Evolutionary conservation across 2,797 vertebrate species (phyloP), one percentile per base, ranked within the genome.

Genomic region (Sphaeramia orbicularis): DNA sequence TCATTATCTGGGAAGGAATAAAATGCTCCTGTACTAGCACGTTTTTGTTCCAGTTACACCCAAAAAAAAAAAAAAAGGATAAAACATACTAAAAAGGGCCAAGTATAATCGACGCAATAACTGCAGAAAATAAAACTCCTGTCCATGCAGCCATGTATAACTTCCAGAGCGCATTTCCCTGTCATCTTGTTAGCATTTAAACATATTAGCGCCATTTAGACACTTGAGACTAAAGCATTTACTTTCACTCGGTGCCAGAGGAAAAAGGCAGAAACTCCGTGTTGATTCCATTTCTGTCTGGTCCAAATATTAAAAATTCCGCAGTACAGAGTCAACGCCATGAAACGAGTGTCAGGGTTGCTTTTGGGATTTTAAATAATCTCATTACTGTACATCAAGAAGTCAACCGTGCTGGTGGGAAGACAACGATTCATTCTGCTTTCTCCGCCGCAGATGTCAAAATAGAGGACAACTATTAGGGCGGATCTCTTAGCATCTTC

Each of bases 341-440:
- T 78, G 74, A 87, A 80, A 84, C 41, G 43, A 68, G 69, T 73
- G 79, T 83, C 82, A 71, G 70, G 45, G 64, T 72, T 65, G 69
- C 83, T 87, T 86, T 86, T 48, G 49, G 74, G 78, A 78, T 65
- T 81, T 70, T 55, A 81, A 81, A 89, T 87, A 86, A 88, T 89
- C 86, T 91, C 84, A 88, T 93, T 88, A 91, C 74, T 85, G 83
- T 85, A 80, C 80, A 77, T 85, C 74, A 76, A 83, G 79, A 83
- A 76, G 81, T 59, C 74, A 74, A 65, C 65, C 72, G 30, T 44
- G 76, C 84, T 65, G 68, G 21, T 63, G 59, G 71, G 64, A 65
- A 61, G 78, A 83, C 78, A 36, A 57, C 55, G 45, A 71, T 83
- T 85, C 65, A 71, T 84, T 80, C 67, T n/a, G 6, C 47, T 19